Evolutionary conservation across 2,113 vertebrate genomes (phyloP).

Genomic region (Sphaerodactylus townsendi): DNA sequence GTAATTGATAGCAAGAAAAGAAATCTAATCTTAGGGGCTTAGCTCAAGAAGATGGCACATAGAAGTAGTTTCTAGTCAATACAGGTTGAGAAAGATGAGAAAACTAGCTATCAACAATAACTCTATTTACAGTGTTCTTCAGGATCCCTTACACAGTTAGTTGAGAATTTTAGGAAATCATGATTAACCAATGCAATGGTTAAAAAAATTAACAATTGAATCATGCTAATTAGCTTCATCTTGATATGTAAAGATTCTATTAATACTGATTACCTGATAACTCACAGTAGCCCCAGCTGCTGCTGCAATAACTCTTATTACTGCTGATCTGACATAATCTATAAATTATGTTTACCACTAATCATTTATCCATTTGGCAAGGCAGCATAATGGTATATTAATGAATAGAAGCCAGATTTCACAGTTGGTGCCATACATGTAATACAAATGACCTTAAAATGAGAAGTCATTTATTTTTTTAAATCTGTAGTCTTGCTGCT

Average conservation of each 20-base stretch:
- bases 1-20: too few relatives aligned
- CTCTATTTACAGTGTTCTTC: neutral
- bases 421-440: neutral
- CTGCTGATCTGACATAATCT: neutral
- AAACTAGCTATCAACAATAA: neutral
- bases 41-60: too few relatives aligned
- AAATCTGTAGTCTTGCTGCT: slow-evolving; percentile 20
- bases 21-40: too few relatives aligned
- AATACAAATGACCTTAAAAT: slow-evolving; percentile 54
- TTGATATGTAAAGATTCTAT: slow-evolving; percentile 1
- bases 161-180: slow-evolving; percentile 24
- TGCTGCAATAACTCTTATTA: slow-evolving; percentile 7
- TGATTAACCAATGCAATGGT: neutral
- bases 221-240: slow-evolving; percentile 33
- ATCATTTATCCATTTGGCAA: slow-evolving; percentile 8
- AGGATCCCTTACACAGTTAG: slow-evolving; percentile 23
- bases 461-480: slow-evolving; percentile 31
- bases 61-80: too few relatives aligned
- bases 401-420: slow-evolving; percentile 18
- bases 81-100: neutral
- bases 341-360: slow-evolving; percentile 14
- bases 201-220: neutral
- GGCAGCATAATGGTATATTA: slow-evolving; percentile 1
- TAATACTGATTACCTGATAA: neutral
- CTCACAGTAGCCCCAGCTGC: neutral